Percentiles rank a stretch among this genome's conserved stretches.
Evolutionary conservation across 1,140 invertebrate genomes (phyloP).

Genomic region (Micrasema minimum): DNA sequence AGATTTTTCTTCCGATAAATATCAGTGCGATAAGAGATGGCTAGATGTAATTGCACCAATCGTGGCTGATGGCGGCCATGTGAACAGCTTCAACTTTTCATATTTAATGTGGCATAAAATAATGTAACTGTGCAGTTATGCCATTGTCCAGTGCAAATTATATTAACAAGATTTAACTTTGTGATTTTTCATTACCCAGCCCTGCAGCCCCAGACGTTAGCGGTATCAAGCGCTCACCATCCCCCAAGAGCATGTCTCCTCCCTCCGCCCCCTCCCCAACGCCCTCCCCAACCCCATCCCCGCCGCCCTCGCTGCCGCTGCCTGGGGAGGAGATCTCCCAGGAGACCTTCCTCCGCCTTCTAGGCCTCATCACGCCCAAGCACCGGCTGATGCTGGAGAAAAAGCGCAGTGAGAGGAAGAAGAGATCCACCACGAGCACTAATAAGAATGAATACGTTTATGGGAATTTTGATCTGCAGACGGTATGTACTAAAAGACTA

Average conservation of each 20-base stretch:
- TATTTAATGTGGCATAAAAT: too few species aligned
- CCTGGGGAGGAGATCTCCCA: slow-evolving; percentile 59
- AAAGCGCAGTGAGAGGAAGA: slow-evolving; percentile 62
- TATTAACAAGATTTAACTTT: too few species aligned
- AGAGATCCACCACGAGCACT: slow-evolving; percentile 59
- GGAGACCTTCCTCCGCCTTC: slow-evolving; percentile 60
- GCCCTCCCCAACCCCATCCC: slow-evolving; percentile 57
- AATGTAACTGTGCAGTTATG: too few species aligned
- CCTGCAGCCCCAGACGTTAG: neutral
- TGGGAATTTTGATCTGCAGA: slow-evolving; percentile 62
- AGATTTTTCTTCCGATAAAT: too few species aligned
- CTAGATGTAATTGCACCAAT: too few species aligned
- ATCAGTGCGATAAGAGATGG: too few species aligned
- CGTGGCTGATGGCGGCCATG: too few species aligned
- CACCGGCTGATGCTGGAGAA: slow-evolving; percentile 62
- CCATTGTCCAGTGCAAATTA: too few species aligned
- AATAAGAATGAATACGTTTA: slow-evolving; percentile 65
- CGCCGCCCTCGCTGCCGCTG: slow-evolving; percentile 53
- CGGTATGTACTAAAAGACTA: slow-evolving; percentile 56
- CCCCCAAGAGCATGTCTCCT: slow-evolving; percentile 41
- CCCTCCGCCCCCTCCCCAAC: slow-evolving; percentile 14
- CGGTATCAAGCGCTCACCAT: slow-evolving; percentile 35
- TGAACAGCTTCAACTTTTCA: too few species aligned
- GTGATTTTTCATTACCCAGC: too few species aligned
- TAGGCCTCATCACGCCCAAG: slow-evolving; percentile 60